Percentiles rank a stretch among this genome's conserved stretches.
phyloP scores from a whole-genome alignment of 2,797 vertebrate species.

The Urocyon cinereoargenteus region DNA sequence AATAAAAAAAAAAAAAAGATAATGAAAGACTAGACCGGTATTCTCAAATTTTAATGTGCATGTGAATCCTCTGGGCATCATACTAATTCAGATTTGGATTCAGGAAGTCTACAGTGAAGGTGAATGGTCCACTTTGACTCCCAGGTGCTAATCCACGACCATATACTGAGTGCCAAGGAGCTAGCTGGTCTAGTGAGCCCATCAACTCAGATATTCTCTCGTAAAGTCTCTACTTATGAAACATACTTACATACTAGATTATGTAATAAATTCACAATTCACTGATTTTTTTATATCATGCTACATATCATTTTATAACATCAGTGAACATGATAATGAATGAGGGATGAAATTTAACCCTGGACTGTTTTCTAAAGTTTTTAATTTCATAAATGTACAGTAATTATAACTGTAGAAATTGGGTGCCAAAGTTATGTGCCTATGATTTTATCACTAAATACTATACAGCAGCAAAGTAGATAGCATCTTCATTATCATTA shows the following conservation, averaged over 20 bases:
- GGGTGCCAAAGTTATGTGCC: neutral
- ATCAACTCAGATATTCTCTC: neutral
- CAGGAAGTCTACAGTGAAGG: neutral
- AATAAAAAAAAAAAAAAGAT: too few species aligned
- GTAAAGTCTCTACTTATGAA: conserved; percentile 26
- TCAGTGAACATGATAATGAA: conserved; percentile 29
- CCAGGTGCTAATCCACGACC: neutral
- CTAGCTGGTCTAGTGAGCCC: neutral
- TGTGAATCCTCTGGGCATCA: neutral
- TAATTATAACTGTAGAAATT: conserved; percentile 13
- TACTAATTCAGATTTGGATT: conserved; percentile 18
- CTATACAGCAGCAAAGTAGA: neutral
- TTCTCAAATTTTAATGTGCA: neutral
- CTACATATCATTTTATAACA: neutral
- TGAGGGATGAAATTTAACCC: neutral
- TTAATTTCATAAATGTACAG: neutral
- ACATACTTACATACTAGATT: neutral
- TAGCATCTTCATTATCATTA: neutral
- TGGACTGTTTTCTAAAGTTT: conserved; percentile 18
- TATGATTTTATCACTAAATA: conserved; percentile 39
- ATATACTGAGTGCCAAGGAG: neutral
- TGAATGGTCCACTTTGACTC: neutral
- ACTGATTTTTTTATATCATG: neutral
- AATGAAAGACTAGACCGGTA: neutral
- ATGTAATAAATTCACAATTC: neutral